Evolutionary conservation across 2,888 invertebrate species (phyloP).

Genomic region (Barypeithes pellucidus): DNA sequence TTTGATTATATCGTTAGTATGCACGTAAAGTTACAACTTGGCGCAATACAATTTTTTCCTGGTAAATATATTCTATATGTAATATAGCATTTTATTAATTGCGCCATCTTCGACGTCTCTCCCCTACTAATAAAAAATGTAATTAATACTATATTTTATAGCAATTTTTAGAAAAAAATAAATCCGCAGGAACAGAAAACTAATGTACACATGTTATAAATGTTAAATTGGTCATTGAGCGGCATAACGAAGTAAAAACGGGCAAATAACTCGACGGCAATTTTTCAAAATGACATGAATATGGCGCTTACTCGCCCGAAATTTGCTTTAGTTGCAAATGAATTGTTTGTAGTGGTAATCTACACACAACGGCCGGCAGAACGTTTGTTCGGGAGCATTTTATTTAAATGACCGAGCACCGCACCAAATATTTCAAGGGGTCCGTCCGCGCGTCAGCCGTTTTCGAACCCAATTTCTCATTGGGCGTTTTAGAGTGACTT

Average conservation of each 20-base stretch:
- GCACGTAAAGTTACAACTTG: no score
- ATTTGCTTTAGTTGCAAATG: constrained; percentile 63
- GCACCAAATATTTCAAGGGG: constrained; percentile 51
- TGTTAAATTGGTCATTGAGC: constrained; percentile 31
- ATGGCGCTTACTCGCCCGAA: constrained; percentile 57
- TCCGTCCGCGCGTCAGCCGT: constrained; percentile 38
- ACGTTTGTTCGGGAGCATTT: constrained; percentile 56
- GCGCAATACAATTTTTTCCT: no score
- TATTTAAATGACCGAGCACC: constrained; percentile 56
- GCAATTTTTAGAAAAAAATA: no score
- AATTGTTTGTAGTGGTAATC: constrained; percentile 63
- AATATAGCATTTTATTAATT: no score
- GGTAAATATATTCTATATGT: no score
- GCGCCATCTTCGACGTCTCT: no score
- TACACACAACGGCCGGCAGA: constrained; percentile 54
- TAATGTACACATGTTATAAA: constrained; percentile 27
- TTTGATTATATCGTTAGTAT: no score
- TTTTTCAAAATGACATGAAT: constrained; percentile 61
- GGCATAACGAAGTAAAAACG: constrained; percentile 43
- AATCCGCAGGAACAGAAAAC: not conserved
- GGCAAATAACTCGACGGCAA: constrained; percentile 50
- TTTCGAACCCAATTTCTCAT: constrained; percentile 52
- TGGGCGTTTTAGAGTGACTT: constrained; percentile 42
- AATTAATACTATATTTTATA: no score
- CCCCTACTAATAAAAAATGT: no score